phyloP scores from a whole-genome alignment of 2,797 vertebrate genomes.

The Hydrophis major region DNA sequence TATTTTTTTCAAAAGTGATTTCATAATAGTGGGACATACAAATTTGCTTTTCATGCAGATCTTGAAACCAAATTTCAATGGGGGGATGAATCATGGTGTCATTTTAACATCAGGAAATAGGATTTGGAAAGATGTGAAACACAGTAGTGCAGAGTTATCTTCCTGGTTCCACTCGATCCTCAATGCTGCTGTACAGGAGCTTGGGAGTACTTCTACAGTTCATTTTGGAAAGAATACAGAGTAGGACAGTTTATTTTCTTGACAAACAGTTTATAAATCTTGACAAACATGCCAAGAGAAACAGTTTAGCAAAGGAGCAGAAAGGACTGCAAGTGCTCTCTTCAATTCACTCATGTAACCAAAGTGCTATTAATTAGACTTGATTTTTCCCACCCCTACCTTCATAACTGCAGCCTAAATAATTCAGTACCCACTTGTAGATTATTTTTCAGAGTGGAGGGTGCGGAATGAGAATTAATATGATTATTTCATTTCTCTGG shows the following conservation, averaged over 20 bases:
- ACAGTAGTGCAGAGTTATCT: background rate
- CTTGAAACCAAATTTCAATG: background rate
- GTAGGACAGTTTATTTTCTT: background rate
- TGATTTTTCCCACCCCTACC: background rate
- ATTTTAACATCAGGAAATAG: background rate
- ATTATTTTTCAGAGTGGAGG: background rate
- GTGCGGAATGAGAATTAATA: background rate
- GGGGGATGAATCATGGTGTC: background rate
- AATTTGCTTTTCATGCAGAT: background rate
- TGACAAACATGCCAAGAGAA: background rate
- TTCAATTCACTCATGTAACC: background rate
- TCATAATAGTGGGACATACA: background rate
- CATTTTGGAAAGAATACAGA: background rate
- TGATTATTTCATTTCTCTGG: background rate
- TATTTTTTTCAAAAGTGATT: background rate
- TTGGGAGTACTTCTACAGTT: background rate
- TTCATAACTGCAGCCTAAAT: background rate
- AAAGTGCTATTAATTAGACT: background rate
- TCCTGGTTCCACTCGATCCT: background rate
- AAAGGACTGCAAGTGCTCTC: background rate
- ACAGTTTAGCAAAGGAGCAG: background rate
- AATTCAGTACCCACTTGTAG: background rate
- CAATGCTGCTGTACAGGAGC: background rate
- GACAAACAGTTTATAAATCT: background rate
- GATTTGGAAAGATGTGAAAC: background rate